A percentile compares a stretch with the other conserved stretches of the same genome.
Evolutionary conservation across 1,140 invertebrate genomes (phyloP).

Genomic region (Conus betulinus): DNA sequence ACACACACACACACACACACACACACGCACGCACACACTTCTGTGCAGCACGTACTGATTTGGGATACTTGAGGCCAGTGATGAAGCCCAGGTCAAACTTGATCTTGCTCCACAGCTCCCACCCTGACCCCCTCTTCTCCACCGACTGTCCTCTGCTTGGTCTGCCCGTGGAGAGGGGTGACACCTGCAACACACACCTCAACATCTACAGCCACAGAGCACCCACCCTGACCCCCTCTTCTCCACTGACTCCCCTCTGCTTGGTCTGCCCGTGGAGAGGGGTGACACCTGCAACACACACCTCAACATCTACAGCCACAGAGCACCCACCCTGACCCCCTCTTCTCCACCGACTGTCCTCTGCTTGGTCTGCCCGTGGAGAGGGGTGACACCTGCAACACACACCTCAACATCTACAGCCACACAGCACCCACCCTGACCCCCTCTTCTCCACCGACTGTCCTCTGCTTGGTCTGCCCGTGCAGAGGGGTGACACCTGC

Average conservation of each 20-base stretch:
- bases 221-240: neutral
- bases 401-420: no score
- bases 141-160: neutral
- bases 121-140: neutral
- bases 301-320: no score
- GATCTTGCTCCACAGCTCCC: conserved; percentile 13
- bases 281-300: no score
- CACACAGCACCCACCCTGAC: no score
- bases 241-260: no score
- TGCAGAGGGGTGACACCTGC: neutral
- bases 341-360: no score
- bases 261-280: no score
- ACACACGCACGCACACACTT: neutral
- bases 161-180: neutral
- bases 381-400: no score
- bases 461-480: neutral
- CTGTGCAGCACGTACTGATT: neutral
- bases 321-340: no score
- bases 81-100: conserved; percentile 30
- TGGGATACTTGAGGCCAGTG: conserved; percentile 17
- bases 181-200: neutral
- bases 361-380: no score
- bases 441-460: no score
- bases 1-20: conserved; percentile 2
- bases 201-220: neutral